Conservation (phyloP, 2,888 invertebrate species). For the Diarsia brunnea region DNA sequence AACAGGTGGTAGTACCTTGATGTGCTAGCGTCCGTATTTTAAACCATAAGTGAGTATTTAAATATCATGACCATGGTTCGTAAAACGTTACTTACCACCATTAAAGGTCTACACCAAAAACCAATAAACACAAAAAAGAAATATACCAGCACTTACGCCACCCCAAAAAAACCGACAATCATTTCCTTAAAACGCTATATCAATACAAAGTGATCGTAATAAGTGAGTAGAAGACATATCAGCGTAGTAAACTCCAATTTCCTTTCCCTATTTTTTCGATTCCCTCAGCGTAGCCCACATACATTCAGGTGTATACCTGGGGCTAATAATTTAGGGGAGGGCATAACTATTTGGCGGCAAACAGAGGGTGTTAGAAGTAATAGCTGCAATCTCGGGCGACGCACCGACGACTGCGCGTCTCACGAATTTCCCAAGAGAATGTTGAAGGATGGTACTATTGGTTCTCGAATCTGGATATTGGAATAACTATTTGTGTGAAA, state of each 20-base stretch:
- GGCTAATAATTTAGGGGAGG: conserved; percentile 85
- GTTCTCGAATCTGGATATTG: conserved; percentile 62
- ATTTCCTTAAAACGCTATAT: conserved; percentile 48
- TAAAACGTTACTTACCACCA: not conserved
- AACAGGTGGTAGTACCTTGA: too few species aligned
- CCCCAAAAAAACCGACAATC: conserved; percentile 29
- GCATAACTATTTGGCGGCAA: conserved; percentile 86
- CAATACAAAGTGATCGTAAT: conserved; percentile 60
- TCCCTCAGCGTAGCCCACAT: conserved; percentile 74
- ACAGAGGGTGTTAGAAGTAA: conserved; percentile 86
- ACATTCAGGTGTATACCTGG: conserved; percentile 77
- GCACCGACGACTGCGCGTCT: conserved; percentile 78
- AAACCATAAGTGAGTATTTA: not conserved
- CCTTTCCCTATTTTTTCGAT: conserved; percentile 77
- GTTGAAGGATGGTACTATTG: conserved; percentile 73
- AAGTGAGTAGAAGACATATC: conserved; percentile 63
- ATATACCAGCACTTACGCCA: conserved; percentile 20
- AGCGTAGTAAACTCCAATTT: conserved; percentile 79
- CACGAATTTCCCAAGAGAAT: conserved; percentile 86
- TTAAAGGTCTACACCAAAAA: not conserved
- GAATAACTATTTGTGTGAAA: not conserved
- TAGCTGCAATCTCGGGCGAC: conserved; percentile 87
- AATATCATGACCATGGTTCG: not conserved
- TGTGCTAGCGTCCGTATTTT: too few species aligned
- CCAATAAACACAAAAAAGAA: conserved; percentile 21